Evolutionary conservation across 2,797 vertebrate genomes (phyloP).

Genomic region (Takifugu rubripes): DNA sequence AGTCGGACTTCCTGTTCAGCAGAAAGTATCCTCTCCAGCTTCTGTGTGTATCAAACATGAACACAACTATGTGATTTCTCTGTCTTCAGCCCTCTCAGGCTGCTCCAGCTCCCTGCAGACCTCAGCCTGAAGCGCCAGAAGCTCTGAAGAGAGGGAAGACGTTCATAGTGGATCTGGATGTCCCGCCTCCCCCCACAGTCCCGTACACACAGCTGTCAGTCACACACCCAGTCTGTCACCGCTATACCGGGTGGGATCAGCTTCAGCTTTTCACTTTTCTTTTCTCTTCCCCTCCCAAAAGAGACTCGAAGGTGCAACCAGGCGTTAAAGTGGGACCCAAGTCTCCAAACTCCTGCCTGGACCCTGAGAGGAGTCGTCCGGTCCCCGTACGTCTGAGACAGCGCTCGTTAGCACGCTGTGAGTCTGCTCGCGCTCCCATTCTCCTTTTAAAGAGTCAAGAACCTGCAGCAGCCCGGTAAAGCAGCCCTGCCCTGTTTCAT

Average conservation of each 20-base stretch:
- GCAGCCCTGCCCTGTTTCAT: background rate
- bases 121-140: conserved; percentile 58
- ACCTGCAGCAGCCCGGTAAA: too few relatives aligned
- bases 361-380: conserved; percentile 72
- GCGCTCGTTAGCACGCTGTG: conserved; percentile 79
- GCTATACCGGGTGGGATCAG: too few relatives aligned
- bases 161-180: conserved; percentile 84
- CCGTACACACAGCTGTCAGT: conserved; percentile 86
- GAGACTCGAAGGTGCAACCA: conserved; percentile 65
- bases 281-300: conserved; percentile 40
- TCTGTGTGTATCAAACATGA: too few relatives aligned
- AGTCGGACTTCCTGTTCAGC: too few relatives aligned
- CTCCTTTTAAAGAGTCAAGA: too few relatives aligned
- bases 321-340: conserved; percentile 56
- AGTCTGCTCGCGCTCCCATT: conserved; percentile 18
- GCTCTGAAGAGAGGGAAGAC: conserved; percentile 79
- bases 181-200: conserved; percentile 85
- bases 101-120: conserved; percentile 52
- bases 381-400: conserved; percentile 81
- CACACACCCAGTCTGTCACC: too few relatives aligned
- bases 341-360: conserved; percentile 89
- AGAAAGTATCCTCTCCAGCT: too few relatives aligned
- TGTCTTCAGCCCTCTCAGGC: conserved; percentile 60
- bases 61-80: background rate
- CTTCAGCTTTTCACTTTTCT: background rate